Percentiles rank a stretch among this genome's conserved stretches.
These are phyloP conservation scores for Ceratina australensis DNA, from an alignment of 1,140 invertebrate species.

Conservation along the genomic window DNA sequence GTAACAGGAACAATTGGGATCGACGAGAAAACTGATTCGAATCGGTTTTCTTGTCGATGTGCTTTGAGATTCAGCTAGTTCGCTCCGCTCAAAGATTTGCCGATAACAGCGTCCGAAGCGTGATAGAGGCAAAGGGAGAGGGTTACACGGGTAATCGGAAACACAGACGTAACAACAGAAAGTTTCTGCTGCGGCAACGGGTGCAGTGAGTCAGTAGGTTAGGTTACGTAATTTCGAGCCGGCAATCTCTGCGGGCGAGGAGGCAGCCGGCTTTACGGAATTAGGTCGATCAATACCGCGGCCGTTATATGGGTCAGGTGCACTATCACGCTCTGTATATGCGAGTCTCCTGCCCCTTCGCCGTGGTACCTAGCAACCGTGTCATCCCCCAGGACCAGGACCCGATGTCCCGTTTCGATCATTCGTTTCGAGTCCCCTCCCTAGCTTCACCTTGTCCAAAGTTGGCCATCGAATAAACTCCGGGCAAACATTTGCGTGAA, in stretches of 20 bases:
- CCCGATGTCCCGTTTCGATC: conserved; percentile 37
- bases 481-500: too few relatives aligned
- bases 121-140: too few relatives aligned
- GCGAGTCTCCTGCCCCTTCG: conserved; percentile 23
- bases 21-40: too few relatives aligned
- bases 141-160: conserved; percentile 1
- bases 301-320: conserved; percentile 76
- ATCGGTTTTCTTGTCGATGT: not conserved
- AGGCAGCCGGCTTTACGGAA: conserved; percentile 62
- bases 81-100: not conserved
- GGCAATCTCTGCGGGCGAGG: conserved; percentile 51
- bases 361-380: conserved; percentile 46
- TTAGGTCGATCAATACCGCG: conserved; percentile 77
- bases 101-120: too few relatives aligned
- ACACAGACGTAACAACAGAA: conserved; percentile 32
- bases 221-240: conserved; percentile 73
- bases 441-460: too few relatives aligned
- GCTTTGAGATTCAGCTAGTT: too few relatives aligned
- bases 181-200: conserved; percentile 60
- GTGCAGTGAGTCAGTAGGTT: conserved; percentile 74
- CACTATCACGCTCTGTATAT: conserved; percentile 66
- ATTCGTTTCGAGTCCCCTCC: not conserved
- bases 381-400: conserved; percentile 42
- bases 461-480: too few relatives aligned
- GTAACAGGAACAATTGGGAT: too few relatives aligned